phyloP scores from a whole-genome alignment of 2,113 vertebrate species.

The Caranx melampygus region DNA sequence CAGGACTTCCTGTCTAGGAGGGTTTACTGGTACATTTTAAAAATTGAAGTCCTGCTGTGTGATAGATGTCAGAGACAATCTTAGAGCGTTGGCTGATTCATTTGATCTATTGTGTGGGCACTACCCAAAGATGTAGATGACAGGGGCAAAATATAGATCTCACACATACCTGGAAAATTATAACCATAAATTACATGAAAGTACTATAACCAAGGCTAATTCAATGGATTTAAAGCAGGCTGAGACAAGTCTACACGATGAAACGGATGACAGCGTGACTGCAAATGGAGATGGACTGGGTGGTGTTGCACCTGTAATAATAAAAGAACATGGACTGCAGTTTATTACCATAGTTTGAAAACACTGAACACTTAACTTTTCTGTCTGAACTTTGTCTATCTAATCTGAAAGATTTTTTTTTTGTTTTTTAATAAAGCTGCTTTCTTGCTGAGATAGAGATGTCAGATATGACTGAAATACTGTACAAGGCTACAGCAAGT shows the following conservation, averaged over 20 bases:
- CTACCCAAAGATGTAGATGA: slow-evolving; percentile 11
- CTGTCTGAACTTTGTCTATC: not conserved
- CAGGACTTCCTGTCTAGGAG: slow-evolving; percentile 6
- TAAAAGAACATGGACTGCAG: not conserved
- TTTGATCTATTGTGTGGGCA: slow-evolving; percentile 12
- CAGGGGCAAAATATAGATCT: not conserved
- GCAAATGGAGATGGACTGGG: not conserved
- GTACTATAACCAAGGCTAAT: not conserved
- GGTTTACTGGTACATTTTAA: slow-evolving; percentile 15
- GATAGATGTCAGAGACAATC: not conserved
- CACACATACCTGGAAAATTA: not conserved
- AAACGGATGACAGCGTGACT: not conserved
- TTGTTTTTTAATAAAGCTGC: not conserved
- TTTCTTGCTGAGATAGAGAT: not conserved
- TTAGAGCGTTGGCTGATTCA: not conserved
- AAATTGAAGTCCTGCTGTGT: slow-evolving; percentile 1
- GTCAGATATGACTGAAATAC: too few species aligned
- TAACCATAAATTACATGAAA: slow-evolving; percentile 5
- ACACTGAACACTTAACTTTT: not conserved
- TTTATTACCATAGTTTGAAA: too few species aligned
- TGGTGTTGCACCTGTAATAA: not conserved
- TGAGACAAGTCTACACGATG: not conserved
- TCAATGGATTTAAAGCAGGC: slow-evolving; percentile 1
- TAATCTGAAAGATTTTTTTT: too few species aligned
- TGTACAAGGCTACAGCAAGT: not conserved